Base-by-base conservation (phyloP, 1,140 invertebrate genomes). In the Drosophila lacertosa region DNA sequence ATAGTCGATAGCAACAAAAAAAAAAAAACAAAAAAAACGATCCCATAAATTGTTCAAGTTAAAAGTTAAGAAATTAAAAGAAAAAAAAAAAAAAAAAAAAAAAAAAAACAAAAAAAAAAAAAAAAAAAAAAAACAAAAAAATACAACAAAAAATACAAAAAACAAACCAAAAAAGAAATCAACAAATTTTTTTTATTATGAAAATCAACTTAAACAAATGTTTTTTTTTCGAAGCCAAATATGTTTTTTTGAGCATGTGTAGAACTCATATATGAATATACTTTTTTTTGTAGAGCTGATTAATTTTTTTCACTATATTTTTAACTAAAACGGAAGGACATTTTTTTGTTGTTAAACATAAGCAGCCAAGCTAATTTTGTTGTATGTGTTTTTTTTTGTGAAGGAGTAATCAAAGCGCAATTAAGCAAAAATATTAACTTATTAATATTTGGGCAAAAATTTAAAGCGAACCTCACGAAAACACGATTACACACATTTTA, bases 361-460 rank as follows among this genome's bases (percentile, higher is more conserved):
- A 84, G 81, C 58, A 84, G 81, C 81, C 81, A 84, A 86, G 81
- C 81, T 84, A 84, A 84, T 84, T 84, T 84, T 84, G 81, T 84
- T 77, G 54, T 60, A 75, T 60, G 47, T 48, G 51, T 74, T 59
- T 75, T 72, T 72, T 71, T 58, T 57, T 69, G 47, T 24, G 32
- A 53, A 42, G 18, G 20, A 54, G 54, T 29, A 64, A 26, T 42
- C 64, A 39, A 57, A 65, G 71, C 71, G 74, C 74, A 77, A 77
- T 77, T 74, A 80, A 32, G 29, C n/a, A n/a, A 11, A 37, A 40
- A 76, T 74, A 53, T 57, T 59, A 55, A 57, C 9, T 57, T 47
- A 63, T 75, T 62, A 13, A 42, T 20, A 42, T 55, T 32, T 55
- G 32, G 37, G 13, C 5, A 51, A 24, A 73, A 62, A 77, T 48